These are phyloP conservation scores for Stramonita haemastoma DNA, from an alignment of 2,888 invertebrate genomes.

Conservation along the genomic window DNA sequence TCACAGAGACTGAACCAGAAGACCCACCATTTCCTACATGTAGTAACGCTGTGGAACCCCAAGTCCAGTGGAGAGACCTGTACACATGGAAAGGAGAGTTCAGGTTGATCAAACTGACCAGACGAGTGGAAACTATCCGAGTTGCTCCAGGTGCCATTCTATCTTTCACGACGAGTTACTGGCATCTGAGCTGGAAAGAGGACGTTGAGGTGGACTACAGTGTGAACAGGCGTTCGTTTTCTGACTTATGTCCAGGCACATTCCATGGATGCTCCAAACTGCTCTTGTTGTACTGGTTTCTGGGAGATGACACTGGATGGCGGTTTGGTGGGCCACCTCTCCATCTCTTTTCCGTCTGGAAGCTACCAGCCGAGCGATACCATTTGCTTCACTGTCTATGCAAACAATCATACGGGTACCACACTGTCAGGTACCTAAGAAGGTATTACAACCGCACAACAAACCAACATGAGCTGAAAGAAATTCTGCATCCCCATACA, in stretches of 20 bases:
- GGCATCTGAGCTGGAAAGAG: neutral
- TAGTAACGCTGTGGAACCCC: neutral
- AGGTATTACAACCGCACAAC: slow-evolving; percentile 23
- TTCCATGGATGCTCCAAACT: slow-evolving; percentile 21
- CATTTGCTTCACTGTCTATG: slow-evolving; percentile 9
- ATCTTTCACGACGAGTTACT: slow-evolving; percentile 23
- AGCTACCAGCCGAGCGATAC: neutral
- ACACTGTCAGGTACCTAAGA: slow-evolving; percentile 4
- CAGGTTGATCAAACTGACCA: slow-evolving; percentile 3
- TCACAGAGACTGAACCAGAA: neutral
- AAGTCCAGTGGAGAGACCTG: neutral
- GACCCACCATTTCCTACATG: neutral
- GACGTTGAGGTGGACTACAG: slow-evolving; percentile 9
- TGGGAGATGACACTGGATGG: slow-evolving; percentile 11
- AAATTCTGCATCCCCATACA: slow-evolving; percentile 18
- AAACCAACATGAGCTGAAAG: slow-evolving; percentile 6
- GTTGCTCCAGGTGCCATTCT: slow-evolving; percentile 6
- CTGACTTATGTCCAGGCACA: neutral
- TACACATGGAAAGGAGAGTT: slow-evolving; percentile 19
- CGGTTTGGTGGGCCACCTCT: neutral
- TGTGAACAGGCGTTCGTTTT: neutral
- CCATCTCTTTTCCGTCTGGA: slow-evolving; percentile 10
- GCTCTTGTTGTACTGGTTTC: slow-evolving; percentile 10
- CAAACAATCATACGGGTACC: neutral
- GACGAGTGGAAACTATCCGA: slow-evolving; percentile 1